Evolutionary conservation across 35 echinoderm and acorn worm genomes (phyloP).

Genomic region (Heliocidaris tuberculata): DNA sequence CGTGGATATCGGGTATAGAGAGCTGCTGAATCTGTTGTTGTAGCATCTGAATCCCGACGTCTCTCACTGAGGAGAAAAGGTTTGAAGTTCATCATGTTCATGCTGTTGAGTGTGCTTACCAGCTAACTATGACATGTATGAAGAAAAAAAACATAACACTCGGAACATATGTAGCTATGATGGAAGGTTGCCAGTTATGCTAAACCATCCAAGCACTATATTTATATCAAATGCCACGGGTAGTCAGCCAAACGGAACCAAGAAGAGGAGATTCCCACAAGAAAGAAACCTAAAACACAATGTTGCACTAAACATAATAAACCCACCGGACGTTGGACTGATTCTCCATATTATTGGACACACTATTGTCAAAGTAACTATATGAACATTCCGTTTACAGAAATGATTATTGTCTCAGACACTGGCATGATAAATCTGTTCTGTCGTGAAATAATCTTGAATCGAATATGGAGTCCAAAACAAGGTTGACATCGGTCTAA

Average conservation of each 20-base stretch:
- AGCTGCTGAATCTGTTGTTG: not conserved
- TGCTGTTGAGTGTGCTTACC: not conserved
- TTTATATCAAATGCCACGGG: not conserved
- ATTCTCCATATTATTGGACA: too few relatives aligned
- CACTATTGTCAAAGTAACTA: too few relatives aligned
- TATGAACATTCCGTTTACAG: too few relatives aligned
- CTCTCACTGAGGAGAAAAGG: not conserved
- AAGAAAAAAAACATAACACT: not conserved
- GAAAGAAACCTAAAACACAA: too few relatives aligned
- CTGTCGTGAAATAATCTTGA: too few relatives aligned
- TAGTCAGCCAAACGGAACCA: not conserved
- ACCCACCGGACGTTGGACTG: too few relatives aligned
- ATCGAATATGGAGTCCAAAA: too few relatives aligned
- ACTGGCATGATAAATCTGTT: too few relatives aligned
- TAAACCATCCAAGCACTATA: not conserved
- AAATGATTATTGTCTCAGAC: too few relatives aligned
- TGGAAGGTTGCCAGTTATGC: not conserved
- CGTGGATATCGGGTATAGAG: not conserved
- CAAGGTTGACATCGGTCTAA: too few relatives aligned
- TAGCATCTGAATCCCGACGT: conserved; percentile 24
- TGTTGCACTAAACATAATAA: too few relatives aligned
- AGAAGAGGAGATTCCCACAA: too few relatives aligned
- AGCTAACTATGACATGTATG: not conserved
- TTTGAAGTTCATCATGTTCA: not conserved
- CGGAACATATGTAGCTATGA: not conserved